phyloP scores from a whole-genome alignment of 2,797 vertebrate genomes.

The Tragelaphus oryx region DNA sequence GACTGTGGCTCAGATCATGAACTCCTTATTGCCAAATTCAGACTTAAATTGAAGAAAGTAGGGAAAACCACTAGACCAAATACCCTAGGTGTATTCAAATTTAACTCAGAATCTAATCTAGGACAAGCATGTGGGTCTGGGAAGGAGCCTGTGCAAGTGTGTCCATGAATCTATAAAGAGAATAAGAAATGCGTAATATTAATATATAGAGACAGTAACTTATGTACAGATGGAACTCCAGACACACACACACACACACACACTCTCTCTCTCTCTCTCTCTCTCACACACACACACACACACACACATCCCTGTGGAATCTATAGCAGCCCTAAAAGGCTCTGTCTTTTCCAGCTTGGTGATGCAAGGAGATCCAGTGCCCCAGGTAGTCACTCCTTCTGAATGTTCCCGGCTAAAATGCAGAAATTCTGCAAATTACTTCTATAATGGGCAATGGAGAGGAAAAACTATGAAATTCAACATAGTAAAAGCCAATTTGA shows the following conservation, averaged over 20 bases:
- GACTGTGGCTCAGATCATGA: no score
- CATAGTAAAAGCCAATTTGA: conserved; percentile 31
- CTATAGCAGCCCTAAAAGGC: neutral
- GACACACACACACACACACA: neutral
- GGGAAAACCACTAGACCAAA: no score
- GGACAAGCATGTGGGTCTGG: neutral
- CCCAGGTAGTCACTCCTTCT: neutral
- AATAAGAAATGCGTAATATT: neutral
- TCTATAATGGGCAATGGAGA: conserved; percentile 7
- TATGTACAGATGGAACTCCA: neutral
- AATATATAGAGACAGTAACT: neutral
- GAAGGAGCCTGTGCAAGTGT: neutral
- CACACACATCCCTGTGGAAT: neutral
- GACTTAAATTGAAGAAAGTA: no score
- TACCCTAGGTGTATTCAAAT: neutral
- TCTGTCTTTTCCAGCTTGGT: neutral
- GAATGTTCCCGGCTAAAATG: neutral
- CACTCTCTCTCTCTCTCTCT: neutral
- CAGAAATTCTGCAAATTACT: conserved; percentile 51
- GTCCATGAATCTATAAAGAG: neutral
- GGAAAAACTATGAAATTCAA: conserved; percentile 54
- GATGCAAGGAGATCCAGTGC: neutral
- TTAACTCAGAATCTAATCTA: neutral
- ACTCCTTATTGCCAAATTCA: no score
- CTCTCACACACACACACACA: neutral